Conservation (phyloP, 1,140 invertebrate species). For the Panagrolaimus sp. region DNA sequence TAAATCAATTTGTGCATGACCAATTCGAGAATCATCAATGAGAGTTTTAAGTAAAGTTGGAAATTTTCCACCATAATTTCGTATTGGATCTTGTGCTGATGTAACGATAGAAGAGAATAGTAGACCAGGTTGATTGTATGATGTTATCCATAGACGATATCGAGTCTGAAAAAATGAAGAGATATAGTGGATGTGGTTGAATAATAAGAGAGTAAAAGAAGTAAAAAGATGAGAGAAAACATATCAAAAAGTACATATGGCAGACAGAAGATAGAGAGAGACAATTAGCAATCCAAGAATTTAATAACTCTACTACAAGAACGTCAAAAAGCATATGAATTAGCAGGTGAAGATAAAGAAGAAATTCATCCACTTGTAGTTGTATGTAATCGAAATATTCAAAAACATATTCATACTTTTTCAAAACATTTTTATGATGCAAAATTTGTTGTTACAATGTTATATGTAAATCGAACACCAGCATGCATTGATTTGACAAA, state of each 20-base stretch:
- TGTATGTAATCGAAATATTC: slow-evolving; percentile 38
- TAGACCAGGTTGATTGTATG: neutral
- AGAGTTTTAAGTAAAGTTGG: neutral
- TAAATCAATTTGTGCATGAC: neutral
- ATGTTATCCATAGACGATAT: slow-evolving; percentile 1
- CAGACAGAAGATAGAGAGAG: no score
- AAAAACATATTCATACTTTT: slow-evolving; percentile 39
- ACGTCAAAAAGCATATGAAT: no score
- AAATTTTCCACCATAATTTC: neutral
- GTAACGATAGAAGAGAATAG: neutral
- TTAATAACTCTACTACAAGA: no score
- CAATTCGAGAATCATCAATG: neutral
- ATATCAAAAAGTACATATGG: no score
- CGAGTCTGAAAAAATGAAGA: neutral
- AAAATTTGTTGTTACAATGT: slow-evolving; percentile 54
- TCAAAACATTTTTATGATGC: slow-evolving; percentile 41
- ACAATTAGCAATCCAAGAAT: no score
- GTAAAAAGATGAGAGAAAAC: no score
- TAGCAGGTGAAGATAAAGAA: neutral
- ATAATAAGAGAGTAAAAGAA: no score
- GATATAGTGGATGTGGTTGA: no score
- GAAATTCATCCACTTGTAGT: slow-evolving; percentile 30
- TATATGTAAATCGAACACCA: neutral
- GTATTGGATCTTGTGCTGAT: neutral
- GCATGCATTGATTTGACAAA: neutral